A percentile compares a stretch with the other conserved stretches of the same genome.
Evolutionary conservation across 2,888 invertebrate species (phyloP).

Genomic region (Panzeria rudis): DNA sequence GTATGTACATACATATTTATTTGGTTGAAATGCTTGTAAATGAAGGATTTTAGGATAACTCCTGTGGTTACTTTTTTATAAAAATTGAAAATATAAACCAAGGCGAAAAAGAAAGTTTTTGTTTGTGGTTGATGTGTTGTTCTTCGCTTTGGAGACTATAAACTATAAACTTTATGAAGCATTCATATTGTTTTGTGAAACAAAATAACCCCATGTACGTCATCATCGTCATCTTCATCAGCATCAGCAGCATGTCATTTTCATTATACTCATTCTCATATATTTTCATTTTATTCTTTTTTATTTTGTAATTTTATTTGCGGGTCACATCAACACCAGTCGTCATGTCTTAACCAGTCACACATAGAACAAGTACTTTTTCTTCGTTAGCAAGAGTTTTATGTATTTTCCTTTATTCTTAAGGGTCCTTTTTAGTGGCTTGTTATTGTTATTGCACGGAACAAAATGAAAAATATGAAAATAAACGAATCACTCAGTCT

Average conservation of each 20-base stretch:
- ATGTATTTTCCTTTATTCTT: not conserved
- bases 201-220: constrained; percentile 27
- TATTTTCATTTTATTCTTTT: constrained; percentile 14
- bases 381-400: constrained; percentile 35
- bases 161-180: constrained; percentile 28
- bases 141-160: constrained; percentile 7
- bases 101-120: not conserved
- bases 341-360: constrained; percentile 63
- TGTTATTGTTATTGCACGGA: constrained; percentile 22
- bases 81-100: not conserved
- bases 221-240: not conserved
- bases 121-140: constrained; percentile 7
- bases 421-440: constrained; percentile 28
- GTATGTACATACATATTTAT: not conserved
- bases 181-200: constrained; percentile 27
- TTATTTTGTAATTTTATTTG: constrained; percentile 32
- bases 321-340: constrained; percentile 65
- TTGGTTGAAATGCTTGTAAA: not conserved
- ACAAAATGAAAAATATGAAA: not conserved
- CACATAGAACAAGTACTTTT: constrained; percentile 34
- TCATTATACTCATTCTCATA: constrained; percentile 38
- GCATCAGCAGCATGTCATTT: constrained; percentile 19
- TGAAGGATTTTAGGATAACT: constrained; percentile 4
- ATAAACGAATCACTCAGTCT: not conserved
- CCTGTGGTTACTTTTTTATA: constrained; percentile 14